These are phyloP conservation scores for Sebastes taczanowskii DNA, from an alignment of 2,797 vertebrate species.

Conservation along the genomic window DNA sequence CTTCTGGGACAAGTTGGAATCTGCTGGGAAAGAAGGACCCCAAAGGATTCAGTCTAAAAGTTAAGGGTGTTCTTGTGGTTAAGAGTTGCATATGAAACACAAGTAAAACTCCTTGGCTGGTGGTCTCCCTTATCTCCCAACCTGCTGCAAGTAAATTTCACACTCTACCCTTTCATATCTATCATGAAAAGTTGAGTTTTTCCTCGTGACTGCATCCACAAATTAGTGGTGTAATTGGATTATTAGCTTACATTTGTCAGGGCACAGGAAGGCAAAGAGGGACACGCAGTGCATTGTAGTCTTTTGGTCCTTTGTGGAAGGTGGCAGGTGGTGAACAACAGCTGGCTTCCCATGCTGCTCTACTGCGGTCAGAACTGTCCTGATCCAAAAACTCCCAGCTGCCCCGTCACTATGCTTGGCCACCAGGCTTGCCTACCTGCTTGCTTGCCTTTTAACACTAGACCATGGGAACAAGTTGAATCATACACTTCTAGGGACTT, in stretches of 20 bases:
- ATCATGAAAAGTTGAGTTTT: conserved; percentile 7
- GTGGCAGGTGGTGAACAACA: conserved; percentile 71
- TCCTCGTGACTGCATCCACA: neutral
- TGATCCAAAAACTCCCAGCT: conserved; percentile 50
- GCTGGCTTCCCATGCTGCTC: conserved; percentile 61
- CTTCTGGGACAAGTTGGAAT: neutral
- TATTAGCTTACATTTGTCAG: conserved; percentile 65
- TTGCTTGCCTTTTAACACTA: neutral
- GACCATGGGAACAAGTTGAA: too few species aligned
- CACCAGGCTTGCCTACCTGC: neutral
- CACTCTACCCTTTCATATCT: conserved; percentile 16
- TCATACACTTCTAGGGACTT: too few species aligned
- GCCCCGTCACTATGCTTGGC: conserved; percentile 29
- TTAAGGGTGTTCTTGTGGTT: neutral
- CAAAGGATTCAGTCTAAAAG: neutral
- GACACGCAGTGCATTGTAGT: conserved; percentile 28
- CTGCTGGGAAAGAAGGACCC: neutral
- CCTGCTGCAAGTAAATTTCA: conserved; percentile 5
- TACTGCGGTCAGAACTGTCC: conserved; percentile 42
- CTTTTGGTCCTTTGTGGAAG: conserved; percentile 41
- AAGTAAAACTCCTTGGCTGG: neutral
- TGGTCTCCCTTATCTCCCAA: neutral
- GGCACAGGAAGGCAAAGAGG: conserved; percentile 38
- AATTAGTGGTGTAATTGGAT: conserved; percentile 55
- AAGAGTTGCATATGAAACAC: neutral